phyloP scores from a whole-genome alignment of 2,797 vertebrate species.

The Mus minutoides region DNA sequence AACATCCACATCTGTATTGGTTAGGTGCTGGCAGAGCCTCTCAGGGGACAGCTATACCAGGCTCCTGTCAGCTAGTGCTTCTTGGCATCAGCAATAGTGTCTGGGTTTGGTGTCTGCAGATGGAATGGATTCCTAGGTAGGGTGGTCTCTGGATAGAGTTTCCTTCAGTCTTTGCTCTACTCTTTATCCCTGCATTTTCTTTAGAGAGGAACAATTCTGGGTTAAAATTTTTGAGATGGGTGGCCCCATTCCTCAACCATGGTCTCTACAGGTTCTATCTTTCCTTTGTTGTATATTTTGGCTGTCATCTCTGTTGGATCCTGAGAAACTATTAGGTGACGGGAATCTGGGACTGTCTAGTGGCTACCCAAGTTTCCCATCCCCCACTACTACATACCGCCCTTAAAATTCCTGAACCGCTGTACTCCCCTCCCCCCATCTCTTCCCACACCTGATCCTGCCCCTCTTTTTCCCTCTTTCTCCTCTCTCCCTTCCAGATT shows the following conservation, averaged over 20 bases:
- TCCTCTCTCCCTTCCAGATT: background rate
- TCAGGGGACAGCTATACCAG: background rate
- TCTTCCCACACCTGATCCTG: background rate
- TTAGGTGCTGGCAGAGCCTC: background rate
- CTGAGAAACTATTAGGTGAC: background rate
- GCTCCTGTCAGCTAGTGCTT: background rate
- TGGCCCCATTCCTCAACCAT: background rate
- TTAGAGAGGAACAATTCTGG: background rate
- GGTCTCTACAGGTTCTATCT: background rate
- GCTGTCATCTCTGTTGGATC: background rate
- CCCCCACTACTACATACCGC: background rate
- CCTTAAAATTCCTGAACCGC: background rate
- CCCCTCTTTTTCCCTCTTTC: background rate
- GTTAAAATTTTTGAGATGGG: background rate
- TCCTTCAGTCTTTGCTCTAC: background rate
- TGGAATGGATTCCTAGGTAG: background rate
- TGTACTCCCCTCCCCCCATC: background rate
- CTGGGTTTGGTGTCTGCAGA: background rate
- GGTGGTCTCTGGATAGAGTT: background rate
- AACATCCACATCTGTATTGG: background rate
- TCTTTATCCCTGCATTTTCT: background rate
- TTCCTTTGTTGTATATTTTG: background rate
- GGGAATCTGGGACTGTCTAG: background rate
- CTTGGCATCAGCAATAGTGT: background rate
- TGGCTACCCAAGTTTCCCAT: background rate